Evolutionary conservation across 2,888 invertebrate genomes (phyloP).

Genomic region (Cenopis cana): DNA sequence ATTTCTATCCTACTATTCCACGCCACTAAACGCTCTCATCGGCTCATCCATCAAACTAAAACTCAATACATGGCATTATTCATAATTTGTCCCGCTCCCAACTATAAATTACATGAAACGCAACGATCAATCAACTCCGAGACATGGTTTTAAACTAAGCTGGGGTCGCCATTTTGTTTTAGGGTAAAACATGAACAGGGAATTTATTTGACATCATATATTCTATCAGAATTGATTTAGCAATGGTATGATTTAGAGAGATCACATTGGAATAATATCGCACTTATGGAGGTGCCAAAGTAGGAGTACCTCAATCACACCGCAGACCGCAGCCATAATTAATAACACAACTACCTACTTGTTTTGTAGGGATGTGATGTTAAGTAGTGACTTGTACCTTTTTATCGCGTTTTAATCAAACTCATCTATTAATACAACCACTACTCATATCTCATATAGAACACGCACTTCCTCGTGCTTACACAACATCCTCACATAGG

Average conservation of each 20-base stretch:
- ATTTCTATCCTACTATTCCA: conserved; percentile 21
- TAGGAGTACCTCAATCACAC: too few species aligned
- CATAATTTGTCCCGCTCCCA: conserved; percentile 45
- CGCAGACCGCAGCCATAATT: too few species aligned
- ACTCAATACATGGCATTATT: conserved; percentile 41
- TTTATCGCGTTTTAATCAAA: too few species aligned
- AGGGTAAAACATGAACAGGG: conserved; percentile 27
- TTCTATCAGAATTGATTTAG: background rate
- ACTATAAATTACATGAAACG: conserved; percentile 47
- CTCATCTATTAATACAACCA: too few species aligned
- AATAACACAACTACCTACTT: too few species aligned
- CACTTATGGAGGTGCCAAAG: too few species aligned
- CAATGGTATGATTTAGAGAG: background rate
- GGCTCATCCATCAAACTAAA: conserved; percentile 42
- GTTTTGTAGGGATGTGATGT: too few species aligned
- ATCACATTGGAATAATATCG: too few species aligned
- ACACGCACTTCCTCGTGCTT: too few species aligned
- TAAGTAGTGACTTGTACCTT: too few species aligned
- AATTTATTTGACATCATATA: background rate
- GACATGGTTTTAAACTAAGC: conserved; percentile 58
- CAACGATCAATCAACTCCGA: conserved; percentile 47
- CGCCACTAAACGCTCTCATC: conserved; percentile 27
- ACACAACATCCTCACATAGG: too few species aligned
- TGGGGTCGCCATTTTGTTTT: conserved; percentile 45
- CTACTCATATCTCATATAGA: too few species aligned